A percentile compares a stretch with the other conserved stretches of the same genome.
Evolutionary conservation across 1,140 invertebrate genomes (phyloP).

Genomic region (Brachionus asplanchnoidis): DNA sequence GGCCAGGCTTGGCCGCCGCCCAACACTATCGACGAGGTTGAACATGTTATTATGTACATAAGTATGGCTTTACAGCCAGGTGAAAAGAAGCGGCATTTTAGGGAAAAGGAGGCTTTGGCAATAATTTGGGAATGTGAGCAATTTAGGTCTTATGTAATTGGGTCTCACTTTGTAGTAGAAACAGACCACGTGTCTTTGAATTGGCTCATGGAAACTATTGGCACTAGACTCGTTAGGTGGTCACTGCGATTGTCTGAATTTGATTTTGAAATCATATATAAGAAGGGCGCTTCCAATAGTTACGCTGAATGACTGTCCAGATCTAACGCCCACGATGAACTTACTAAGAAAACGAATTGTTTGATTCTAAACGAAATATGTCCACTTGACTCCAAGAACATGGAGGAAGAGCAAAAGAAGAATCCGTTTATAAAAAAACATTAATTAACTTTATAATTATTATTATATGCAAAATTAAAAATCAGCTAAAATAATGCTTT

Average conservation of each 20-base stretch:
- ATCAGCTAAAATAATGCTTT: no score
- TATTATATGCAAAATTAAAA: no score
- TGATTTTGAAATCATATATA: slow-evolving; percentile 46
- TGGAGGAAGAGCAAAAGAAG: not conserved
- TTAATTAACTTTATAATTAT: no score
- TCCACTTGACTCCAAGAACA: not conserved
- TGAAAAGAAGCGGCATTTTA: slow-evolving; percentile 47
- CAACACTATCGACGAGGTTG: no score
- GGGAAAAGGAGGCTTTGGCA: slow-evolving; percentile 48
- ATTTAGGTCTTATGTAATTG: not conserved
- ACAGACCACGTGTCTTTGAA: not conserved
- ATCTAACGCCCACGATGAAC: not conserved
- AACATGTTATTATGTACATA: no score
- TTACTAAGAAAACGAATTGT: not conserved
- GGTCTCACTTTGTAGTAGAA: not conserved
- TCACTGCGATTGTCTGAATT: slow-evolving; percentile 44
- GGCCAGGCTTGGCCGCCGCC: no score
- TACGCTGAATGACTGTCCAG: not conserved
- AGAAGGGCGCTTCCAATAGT: not conserved
- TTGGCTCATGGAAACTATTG: not conserved
- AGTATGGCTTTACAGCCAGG: no score
- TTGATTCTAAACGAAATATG: not conserved
- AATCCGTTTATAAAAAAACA: not conserved
- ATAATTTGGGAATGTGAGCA: not conserved
- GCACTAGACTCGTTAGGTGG: slow-evolving; percentile 46